Percentiles rank a stretch among this genome's conserved stretches.
Evolutionary conservation across 2,888 invertebrate genomes (phyloP).

Genomic region (Chloromyia formosa): DNA sequence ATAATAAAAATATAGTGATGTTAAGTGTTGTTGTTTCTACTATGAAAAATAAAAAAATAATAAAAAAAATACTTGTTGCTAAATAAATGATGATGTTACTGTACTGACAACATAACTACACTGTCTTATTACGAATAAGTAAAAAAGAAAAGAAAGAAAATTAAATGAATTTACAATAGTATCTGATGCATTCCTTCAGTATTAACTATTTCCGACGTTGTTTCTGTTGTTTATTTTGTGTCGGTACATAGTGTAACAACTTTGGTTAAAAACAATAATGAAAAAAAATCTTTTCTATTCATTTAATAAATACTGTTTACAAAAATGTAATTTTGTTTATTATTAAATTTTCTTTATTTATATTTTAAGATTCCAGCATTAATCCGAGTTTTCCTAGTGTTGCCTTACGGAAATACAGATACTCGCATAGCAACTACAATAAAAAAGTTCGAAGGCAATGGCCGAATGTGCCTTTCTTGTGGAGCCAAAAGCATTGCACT

Average conservation of each 20-base stretch:
- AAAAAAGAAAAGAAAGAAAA: conserved; percentile 4
- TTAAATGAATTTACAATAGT: not conserved
- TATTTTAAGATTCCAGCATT: no score
- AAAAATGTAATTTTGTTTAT: no score
- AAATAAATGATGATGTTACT: conserved; percentile 24
- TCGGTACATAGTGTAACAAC: not conserved
- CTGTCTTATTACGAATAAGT: conserved; percentile 7
- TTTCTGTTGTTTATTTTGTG: no score
- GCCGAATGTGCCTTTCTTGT: no score
- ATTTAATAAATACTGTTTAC: conserved; percentile 24
- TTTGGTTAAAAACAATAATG: conserved; percentile 2
- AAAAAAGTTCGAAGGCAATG: no score
- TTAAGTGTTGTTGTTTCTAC: conserved; percentile 50
- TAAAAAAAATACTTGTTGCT: conserved; percentile 22
- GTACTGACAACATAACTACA: conserved; percentile 22
- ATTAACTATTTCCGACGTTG: no score
- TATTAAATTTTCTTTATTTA: no score
- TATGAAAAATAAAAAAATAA: conserved; percentile 34
- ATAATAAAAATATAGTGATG: conserved; percentile 44
- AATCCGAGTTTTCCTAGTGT: no score
- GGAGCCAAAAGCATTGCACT: no score
- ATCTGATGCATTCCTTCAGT: no score
- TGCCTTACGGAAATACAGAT: no score
- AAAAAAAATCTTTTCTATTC: conserved; percentile 32
- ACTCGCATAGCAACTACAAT: no score